A percentile compares a stretch with the other conserved stretches of the same genome.
Evolutionary conservation across 2,888 invertebrate genomes (phyloP).

Genomic region (Drosophila picticornis): DNA sequence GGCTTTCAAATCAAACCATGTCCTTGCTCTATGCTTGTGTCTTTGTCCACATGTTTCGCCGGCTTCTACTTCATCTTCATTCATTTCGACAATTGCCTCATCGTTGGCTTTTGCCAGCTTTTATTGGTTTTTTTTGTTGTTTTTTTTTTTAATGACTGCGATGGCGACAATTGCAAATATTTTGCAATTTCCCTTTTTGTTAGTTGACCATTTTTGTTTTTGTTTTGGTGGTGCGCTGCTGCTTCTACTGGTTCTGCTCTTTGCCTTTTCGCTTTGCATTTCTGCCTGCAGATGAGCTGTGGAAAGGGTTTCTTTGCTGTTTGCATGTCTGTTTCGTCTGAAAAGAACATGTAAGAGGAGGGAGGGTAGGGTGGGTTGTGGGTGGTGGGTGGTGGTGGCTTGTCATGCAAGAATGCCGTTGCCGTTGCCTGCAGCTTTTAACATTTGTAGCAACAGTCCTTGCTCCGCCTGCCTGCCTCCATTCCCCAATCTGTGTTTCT

Average conservation of each 20-base stretch:
- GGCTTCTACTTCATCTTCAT: conserved; percentile 72
- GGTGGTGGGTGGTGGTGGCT: conserved; percentile 7
- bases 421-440: conserved; percentile 39
- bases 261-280: conserved; percentile 33
- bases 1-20: conserved; percentile 26
- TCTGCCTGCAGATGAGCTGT: conserved; percentile 7
- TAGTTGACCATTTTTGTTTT: conserved; percentile 43
- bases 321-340: conserved; percentile 49
- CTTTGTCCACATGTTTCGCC: conserved; percentile 10
- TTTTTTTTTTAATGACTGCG: conserved; percentile 22
- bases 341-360: conserved; percentile 41
- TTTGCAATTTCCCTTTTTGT: conserved; percentile 65
- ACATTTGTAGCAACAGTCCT: conserved; percentile 45
- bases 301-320: conserved; percentile 21
- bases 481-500: not conserved
- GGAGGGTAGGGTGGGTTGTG: conserved; percentile 3
- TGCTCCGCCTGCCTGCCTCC: not conserved
- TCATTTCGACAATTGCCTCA: conserved; percentile 70
- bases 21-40: not conserved
- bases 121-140: conserved; percentile 6
- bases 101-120: conserved; percentile 32
- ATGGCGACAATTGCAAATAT: conserved; percentile 77
- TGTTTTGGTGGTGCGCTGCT: conserved; percentile 13
- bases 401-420: conserved; percentile 50
- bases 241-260: conserved; percentile 2